Conservation (phyloP, 1,140 invertebrate genomes). For the Bombus ignitus region DNA sequence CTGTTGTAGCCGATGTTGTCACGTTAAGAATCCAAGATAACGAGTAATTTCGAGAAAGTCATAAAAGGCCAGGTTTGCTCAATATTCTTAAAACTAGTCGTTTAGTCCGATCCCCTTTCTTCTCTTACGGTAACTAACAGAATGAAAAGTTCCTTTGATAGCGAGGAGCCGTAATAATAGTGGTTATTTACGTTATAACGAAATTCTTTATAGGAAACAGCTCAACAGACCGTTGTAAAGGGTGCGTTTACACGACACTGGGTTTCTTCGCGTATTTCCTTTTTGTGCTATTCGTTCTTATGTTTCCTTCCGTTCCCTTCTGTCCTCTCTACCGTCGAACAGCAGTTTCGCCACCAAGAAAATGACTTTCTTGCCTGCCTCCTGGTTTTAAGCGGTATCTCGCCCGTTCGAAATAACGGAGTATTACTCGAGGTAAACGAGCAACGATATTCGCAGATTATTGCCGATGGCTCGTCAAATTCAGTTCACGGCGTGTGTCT, state of each 20-base stretch:
- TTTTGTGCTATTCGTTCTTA: not conserved
- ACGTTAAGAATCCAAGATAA: not conserved
- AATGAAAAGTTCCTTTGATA: constrained; percentile 25
- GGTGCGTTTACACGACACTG: not conserved
- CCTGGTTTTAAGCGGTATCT: not conserved
- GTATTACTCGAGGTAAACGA: constrained; percentile 13
- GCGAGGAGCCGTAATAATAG: not conserved
- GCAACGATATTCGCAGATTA: not conserved
- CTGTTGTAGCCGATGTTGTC: too few species aligned
- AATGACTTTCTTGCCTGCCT: constrained; percentile 45
- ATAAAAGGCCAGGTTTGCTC: not conserved
- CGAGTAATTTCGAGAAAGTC: not conserved
- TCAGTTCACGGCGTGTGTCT: constrained; percentile 21
- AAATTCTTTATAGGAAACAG: constrained; percentile 5
- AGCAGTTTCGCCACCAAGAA: constrained; percentile 12
- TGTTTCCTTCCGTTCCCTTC: not conserved
- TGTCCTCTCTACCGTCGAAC: not conserved
- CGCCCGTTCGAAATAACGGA: not conserved
- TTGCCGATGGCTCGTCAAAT: not conserved
- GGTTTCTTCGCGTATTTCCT: not conserved
- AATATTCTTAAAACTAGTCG: constrained; percentile 11
- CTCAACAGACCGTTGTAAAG: not conserved
- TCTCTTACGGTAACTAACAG: not conserved
- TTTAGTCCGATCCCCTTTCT: not conserved
- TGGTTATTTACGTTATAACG: not conserved